phyloP scores from a whole-genome alignment of 2,888 invertebrate species.

The Lasiommata megera region DNA sequence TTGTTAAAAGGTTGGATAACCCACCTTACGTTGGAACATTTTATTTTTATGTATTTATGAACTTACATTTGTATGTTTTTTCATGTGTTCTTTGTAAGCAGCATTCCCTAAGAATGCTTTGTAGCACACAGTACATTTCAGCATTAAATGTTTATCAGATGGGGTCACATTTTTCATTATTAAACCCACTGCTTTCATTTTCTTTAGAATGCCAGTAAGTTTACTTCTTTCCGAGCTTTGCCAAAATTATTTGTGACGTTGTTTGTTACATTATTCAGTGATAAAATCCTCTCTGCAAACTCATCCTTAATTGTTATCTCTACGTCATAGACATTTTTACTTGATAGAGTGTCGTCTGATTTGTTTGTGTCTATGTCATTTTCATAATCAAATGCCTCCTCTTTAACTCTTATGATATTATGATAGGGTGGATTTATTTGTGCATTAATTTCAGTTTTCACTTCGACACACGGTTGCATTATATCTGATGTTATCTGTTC shows the following conservation, averaged over 20 bases:
- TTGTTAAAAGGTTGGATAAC: no score
- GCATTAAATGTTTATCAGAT: neutral
- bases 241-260: neutral
- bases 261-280: neutral
- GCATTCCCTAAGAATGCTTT: neutral
- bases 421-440: neutral
- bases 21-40: no score
- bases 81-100: neutral
- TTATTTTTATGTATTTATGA: no score
- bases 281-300: neutral
- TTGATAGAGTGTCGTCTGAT: neutral
- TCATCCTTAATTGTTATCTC: neutral
- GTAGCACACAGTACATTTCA: neutral
- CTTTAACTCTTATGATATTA: neutral
- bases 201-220: neutral
- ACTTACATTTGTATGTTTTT: constrained; percentile 1
- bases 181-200: no score
- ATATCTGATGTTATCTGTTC: neutral
- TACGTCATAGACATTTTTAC: neutral
- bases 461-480: neutral
- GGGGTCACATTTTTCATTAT: neutral
- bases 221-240: no score
- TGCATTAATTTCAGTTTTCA: neutral
- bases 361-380: neutral
- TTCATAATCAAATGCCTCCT: neutral